Conservation (phyloP, 2,113 vertebrate species). For the Heliornis fulica region DNA sequence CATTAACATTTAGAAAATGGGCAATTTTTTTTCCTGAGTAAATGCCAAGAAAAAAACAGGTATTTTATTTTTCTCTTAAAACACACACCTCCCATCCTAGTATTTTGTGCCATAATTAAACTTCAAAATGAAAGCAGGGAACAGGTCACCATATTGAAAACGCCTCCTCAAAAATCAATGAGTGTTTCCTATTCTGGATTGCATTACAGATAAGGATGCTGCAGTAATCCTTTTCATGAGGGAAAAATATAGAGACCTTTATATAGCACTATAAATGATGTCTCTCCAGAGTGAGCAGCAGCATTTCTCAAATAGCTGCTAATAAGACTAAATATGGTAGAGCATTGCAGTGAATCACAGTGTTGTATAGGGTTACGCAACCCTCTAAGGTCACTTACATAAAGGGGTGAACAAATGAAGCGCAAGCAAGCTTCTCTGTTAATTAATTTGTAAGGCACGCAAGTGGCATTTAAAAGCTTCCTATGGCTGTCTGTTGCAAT, state of each 20-base stretch:
- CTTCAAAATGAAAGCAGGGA: background rate
- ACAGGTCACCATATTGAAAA: constrained; percentile 27
- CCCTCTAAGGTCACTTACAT: constrained; percentile 64
- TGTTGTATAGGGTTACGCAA: constrained; percentile 43
- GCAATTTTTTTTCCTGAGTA: background rate
- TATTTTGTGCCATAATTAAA: constrained; percentile 20
- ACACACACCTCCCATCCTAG: background rate
- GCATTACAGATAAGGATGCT: constrained; percentile 43
- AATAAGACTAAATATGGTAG: constrained; percentile 65
- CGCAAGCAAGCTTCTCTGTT: constrained; percentile 5
- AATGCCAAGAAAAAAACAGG: background rate
- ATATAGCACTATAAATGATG: constrained; percentile 68
- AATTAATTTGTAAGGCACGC: background rate
- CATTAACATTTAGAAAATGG: background rate
- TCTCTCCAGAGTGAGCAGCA: constrained; percentile 32
- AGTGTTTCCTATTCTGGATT: constrained; percentile 47
- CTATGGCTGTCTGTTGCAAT: background rate
- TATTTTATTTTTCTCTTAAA: background rate
- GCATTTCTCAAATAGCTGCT: constrained; percentile 60
- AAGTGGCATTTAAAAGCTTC: background rate
- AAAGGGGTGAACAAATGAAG: constrained; percentile 48
- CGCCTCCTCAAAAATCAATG: constrained; percentile 44
- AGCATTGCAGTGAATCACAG: constrained; percentile 60
- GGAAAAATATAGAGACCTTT: constrained; percentile 60
- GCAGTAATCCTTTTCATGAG: constrained; percentile 42